Conservation (phyloP, 2,113 vertebrate species). For the Cyrtonyx montezumae region DNA sequence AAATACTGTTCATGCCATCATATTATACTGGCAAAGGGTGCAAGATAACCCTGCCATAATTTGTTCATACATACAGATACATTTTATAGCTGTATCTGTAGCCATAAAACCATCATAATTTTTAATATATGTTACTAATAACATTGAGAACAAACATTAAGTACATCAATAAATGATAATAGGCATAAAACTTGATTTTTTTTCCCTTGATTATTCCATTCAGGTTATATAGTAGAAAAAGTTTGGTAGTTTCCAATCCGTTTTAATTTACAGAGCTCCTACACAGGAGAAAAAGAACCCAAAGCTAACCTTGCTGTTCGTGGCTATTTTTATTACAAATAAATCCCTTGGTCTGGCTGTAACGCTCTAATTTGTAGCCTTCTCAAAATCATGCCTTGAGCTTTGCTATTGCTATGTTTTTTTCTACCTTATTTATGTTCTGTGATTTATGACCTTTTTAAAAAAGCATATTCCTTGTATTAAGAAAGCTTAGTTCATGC, state of each 20-base stretch:
- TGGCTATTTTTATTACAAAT: background rate
- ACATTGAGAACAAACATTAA: background rate
- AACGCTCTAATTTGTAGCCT: background rate
- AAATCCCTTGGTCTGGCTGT: background rate
- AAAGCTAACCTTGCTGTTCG: background rate
- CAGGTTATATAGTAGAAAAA: background rate
- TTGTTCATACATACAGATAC: background rate
- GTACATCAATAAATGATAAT: background rate
- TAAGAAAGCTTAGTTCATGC: background rate
- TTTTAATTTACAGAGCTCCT: background rate
- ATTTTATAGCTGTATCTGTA: background rate
- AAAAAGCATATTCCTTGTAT: background rate
- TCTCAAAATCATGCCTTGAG: background rate
- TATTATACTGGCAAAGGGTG: no score
- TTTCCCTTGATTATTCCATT: background rate
- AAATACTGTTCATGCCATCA: background rate
- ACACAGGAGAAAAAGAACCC: background rate
- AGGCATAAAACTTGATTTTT: background rate
- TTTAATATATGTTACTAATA: conserved; percentile 7
- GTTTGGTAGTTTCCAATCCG: background rate
- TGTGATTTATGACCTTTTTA: background rate
- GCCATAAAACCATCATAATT: background rate
- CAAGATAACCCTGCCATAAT: background rate
- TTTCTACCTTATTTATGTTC: background rate
- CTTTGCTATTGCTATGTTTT: background rate